Percentiles rank a stretch among this genome's conserved stretches.
phyloP scores from a whole-genome alignment of 64 coral and sea anemone genomes.

The Pocillopora damicornis region DNA sequence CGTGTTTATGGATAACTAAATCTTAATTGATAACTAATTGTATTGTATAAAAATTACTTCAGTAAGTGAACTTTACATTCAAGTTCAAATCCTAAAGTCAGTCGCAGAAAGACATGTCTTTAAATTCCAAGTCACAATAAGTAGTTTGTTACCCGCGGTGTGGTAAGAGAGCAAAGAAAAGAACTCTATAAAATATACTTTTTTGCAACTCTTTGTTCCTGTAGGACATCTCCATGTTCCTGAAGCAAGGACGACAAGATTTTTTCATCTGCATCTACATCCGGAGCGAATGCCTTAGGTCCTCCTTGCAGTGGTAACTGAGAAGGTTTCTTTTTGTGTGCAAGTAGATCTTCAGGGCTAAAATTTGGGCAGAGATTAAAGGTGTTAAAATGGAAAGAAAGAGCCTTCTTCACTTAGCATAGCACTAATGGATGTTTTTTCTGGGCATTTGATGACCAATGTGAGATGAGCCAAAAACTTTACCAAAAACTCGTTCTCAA shows the following conservation, averaged over 20 bases:
- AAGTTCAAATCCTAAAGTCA: no score
- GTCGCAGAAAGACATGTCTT: no score
- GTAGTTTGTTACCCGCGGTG: no score
- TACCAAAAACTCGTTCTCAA: no score
- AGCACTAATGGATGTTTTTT: no score
- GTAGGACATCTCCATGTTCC: slow-evolving; percentile 44
- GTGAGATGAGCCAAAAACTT: no score
- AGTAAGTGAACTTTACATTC: no score
- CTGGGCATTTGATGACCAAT: no score
- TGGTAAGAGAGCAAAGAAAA: not conserved
- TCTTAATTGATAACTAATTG: no score
- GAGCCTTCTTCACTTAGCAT: not conserved
- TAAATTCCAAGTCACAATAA: no score
- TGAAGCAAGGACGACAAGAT: slow-evolving; percentile 3
- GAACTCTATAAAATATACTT: slow-evolving; percentile 9
- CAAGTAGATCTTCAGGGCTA: slow-evolving; percentile 35
- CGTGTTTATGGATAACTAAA: no score
- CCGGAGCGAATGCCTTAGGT: slow-evolving; percentile 44
- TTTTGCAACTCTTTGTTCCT: slow-evolving; percentile 44
- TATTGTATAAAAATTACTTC: no score
- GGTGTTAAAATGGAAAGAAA: not conserved
- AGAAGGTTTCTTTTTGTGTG: slow-evolving; percentile 16
- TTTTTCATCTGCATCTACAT: not conserved
- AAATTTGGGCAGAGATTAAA: not conserved
- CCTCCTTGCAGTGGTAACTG: slow-evolving; percentile 32